Percentiles rank a stretch among this genome's conserved stretches.
phyloP scores from a whole-genome alignment of 2,888 invertebrate species.

The Meloe dianella region DNA sequence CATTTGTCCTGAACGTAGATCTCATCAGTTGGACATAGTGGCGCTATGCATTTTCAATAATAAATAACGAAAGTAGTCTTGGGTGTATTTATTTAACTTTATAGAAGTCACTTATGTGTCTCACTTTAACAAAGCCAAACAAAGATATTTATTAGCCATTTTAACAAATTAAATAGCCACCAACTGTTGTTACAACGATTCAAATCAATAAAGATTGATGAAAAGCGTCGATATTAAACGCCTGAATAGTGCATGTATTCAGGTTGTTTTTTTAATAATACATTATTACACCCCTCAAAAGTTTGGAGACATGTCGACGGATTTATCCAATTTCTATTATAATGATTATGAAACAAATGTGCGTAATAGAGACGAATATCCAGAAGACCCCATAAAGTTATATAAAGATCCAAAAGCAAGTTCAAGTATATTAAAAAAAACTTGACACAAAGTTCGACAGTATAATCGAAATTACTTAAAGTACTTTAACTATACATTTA shows the following conservation, averaged over 20 bases:
- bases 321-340: neutral
- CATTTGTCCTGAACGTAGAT: slow-evolving; percentile 45
- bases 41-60: slow-evolving; percentile 49
- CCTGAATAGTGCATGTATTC: neutral
- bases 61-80: slow-evolving; percentile 48
- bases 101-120: slow-evolving; percentile 1
- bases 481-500: neutral
- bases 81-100: slow-evolving; percentile 44
- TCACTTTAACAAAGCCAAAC: neutral
- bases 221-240: neutral
- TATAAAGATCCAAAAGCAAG: neutral
- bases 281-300: neutral
- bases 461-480: neutral
- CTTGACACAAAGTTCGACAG: neutral
- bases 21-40: slow-evolving; percentile 46
- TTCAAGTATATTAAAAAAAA: neutral
- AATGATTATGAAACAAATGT: neutral
- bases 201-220: neutral
- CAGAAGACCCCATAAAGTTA: neutral
- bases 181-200: neutral
- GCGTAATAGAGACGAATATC: neutral
- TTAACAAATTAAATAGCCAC: neutral
- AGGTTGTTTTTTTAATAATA: neutral
- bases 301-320: neutral
- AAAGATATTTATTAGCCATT: slow-evolving; percentile 18